Base-by-base conservation (phyloP, 2,113 vertebrate genomes). In the Aix galericulata region DNA sequence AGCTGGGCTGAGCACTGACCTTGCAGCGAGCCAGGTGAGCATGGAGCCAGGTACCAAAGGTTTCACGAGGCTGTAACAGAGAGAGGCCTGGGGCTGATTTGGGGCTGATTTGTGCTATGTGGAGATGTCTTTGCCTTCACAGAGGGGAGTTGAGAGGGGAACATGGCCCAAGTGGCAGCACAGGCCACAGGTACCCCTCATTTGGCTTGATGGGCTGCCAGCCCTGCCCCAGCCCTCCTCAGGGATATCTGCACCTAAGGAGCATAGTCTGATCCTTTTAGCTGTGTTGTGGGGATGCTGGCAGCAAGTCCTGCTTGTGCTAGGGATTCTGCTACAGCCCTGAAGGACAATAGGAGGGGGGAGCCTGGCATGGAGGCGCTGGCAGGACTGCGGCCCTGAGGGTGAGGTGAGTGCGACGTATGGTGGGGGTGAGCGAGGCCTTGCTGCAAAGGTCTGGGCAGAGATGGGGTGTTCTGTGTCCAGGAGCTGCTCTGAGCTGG, bases 341-440 rank as follows among this genome's bases (percentile, higher is more conserved):
- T 4, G 0, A 26, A 26, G 83, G 79, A 16, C 1, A 34, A 4
- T 0, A 1, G n/a, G 44, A 17, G 13, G 0, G 11, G 31, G 8
- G 32, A 3, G 5, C 1, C 17, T n/a, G 46, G 2, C 1, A 2
- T 3, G 7, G 2, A 56, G 42, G 8, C 7, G 2, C 4, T 22
- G 8, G 13, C 36, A 9, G 31, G 31, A 0, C 1, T 6, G 0
- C 0, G 36, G 68, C 64, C 0, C 0, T 9, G 38, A 14, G 48
- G 94, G 78, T 86, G 55, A 86, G 69, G 26, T 21, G 21, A 18
- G 48, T 5, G 13, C 13, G 18, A 8, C 9, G 13, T 0, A n/a
- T 0, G 34, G 11, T 0, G 32, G 59, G 5, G 34, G 11, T 2
- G 44, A 4, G 42, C 0, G 1, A 9, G 42, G 62, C 17, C 14